Percentiles rank a stretch among this genome's conserved stretches.
Evolutionary conservation across 2,888 invertebrate species (phyloP).

Genomic region (Agrilus cyanescens): DNA sequence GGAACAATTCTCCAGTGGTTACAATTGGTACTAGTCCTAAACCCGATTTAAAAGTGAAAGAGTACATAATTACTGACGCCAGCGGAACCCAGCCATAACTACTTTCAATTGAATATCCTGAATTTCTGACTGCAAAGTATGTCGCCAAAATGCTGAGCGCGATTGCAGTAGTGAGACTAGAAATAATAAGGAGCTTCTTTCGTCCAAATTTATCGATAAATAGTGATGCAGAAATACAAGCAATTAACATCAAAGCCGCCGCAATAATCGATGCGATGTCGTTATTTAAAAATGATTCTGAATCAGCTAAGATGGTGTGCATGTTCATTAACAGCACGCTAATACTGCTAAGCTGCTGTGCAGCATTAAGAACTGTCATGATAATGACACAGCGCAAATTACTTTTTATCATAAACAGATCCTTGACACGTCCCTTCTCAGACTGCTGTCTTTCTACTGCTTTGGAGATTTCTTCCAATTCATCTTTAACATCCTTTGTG

Average conservation of each 20-base stretch:
- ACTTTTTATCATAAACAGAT: slow-evolving; percentile 28
- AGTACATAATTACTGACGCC: slow-evolving; percentile 29
- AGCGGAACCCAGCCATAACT: slow-evolving; percentile 30
- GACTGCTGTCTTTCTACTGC: slow-evolving; percentile 28
- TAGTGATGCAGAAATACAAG: slow-evolving; percentile 24
- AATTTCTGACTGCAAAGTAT: slow-evolving; percentile 27
- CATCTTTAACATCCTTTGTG: slow-evolving; percentile 22
- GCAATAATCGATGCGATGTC: slow-evolving; percentile 29
- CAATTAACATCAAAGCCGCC: slow-evolving; percentile 28
- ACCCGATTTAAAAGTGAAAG: slow-evolving; percentile 30
- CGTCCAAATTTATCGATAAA: slow-evolving; percentile 30
- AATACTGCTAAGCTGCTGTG: slow-evolving; percentile 32
- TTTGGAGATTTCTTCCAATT: slow-evolving; percentile 27
- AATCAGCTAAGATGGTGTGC: slow-evolving; percentile 28
- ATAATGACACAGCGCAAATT: slow-evolving; percentile 31
- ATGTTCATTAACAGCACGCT: slow-evolving; percentile 34
- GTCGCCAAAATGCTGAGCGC: slow-evolving; percentile 26
- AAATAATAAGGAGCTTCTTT: slow-evolving; percentile 26
- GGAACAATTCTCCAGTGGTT: slow-evolving; percentile 33
- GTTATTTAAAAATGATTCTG: slow-evolving; percentile 26
- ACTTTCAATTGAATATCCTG: slow-evolving; percentile 19
- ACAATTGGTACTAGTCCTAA: slow-evolving; percentile 33
- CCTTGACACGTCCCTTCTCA: slow-evolving; percentile 29
- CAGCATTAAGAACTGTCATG: slow-evolving; percentile 30
- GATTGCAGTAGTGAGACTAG: slow-evolving; percentile 26